Base-by-base conservation (phyloP, 1,140 invertebrate genomes). In the Phymastichus coffea region DNA sequence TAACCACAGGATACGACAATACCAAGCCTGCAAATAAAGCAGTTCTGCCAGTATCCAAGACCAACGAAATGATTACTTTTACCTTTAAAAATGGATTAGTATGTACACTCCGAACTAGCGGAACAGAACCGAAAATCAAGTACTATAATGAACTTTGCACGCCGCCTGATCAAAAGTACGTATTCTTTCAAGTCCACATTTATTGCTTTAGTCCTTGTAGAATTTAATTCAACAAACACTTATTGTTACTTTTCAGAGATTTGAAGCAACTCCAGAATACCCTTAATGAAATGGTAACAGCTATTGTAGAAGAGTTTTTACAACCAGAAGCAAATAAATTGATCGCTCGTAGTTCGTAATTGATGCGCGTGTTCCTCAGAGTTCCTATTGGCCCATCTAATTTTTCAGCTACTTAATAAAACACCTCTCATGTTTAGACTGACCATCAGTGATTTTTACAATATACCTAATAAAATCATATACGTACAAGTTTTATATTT, bases 61-160 rank as follows among this genome's bases (percentile, higher is more conserved):
- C 81, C 77, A 90, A 86, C 59, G 91, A 97, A 79, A 99, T 99
- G 97, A 90, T 99, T n/a, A 97, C 95, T 2, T 97, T 99, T 74
- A 86, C 85, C 14, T 97, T 98, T 76, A 82, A 85, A 44, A 95
- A 94, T 80, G 95, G 93, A 2, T 84, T 93, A 61, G 86, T 92
- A 8, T 83, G 90, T 0, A 98, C 95, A 0, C 77, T 99, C 8
- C 85, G 98, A 63, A 97, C 96, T 0, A 98, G 95, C 81, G 98
- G 98, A 17, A 99, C 98, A 0, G 98, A 99, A 78, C 97, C 97
- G 15, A 99, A 99, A 81, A 86, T 98, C 56, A 98, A 98, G 81
- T 98, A 97, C 77, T 99, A 99, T 78, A 92, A 92, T 1, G 97
- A 99, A 80, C 82, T 96, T 40, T 88, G 89, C 66, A 87, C 88